Evolutionary conservation across 2,888 invertebrate species (phyloP).

Genomic region (Malachius bipustulatus): DNA sequence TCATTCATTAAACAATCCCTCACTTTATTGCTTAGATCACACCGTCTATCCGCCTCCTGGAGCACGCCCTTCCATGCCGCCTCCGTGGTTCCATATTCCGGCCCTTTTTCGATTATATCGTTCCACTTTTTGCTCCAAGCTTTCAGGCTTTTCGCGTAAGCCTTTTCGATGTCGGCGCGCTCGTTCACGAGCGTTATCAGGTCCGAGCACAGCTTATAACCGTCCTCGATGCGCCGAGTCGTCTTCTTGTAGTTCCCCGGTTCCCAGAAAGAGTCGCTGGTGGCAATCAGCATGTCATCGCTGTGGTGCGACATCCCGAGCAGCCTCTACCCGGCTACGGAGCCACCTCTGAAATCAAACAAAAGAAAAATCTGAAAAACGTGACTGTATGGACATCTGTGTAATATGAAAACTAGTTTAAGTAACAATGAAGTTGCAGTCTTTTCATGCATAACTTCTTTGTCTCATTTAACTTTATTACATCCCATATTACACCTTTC

Average conservation of each 20-base stretch:
- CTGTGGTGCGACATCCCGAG: constrained; percentile 96
- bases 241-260: constrained; percentile 95
- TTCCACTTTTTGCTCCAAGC: constrained; percentile 98
- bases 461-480: too few species aligned
- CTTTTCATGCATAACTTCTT: too few species aligned
- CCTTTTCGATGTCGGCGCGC: constrained; percentile 92
- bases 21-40: constrained; percentile 82
- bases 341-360: constrained; percentile 24
- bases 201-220: constrained; percentile 85
- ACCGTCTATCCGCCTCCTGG: constrained; percentile 84
- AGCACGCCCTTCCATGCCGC: constrained; percentile 94
- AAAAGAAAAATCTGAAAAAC: too few species aligned
- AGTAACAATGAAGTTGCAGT: too few species aligned
- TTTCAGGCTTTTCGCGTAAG: constrained; percentile 87
- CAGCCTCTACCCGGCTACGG: constrained; percentile 19
- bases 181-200: constrained; percentile 82
- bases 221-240: constrained; percentile 91
- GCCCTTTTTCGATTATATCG: constrained; percentile 94
- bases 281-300: constrained; percentile 85
- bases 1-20: constrained; percentile 81
- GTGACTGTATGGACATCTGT: too few species aligned
- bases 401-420: too few species aligned
- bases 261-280: constrained; percentile 98
- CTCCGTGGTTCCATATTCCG: constrained; percentile 95
- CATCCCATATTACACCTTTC: too few species aligned